Base-by-base conservation (phyloP, 2,888 invertebrate genomes). In the Conus canariensis region DNA sequence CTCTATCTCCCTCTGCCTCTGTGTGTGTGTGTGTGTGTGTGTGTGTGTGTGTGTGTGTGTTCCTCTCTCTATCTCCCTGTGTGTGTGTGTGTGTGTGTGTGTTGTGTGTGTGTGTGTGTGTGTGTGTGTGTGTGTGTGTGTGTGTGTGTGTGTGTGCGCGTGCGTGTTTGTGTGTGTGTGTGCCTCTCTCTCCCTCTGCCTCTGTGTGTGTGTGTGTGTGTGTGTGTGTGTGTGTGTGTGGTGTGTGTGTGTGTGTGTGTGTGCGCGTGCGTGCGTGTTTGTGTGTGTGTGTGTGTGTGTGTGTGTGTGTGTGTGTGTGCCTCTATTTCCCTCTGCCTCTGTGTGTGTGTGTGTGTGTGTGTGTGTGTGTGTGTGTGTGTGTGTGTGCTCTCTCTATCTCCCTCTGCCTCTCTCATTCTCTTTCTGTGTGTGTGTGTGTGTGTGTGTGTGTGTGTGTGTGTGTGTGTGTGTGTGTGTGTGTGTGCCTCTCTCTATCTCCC, bases 371-470 rank as follows among this genome's bases (percentile, higher is more conserved):
- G 30, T 30, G 30, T 30, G 30, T 30, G 30, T 30, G 30, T 30
- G 30, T 30, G 30, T 30, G 30, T 30, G 30, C 30, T n/a, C n/a
- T n/a, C n/a, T n/a, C n/a, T n/a, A n/a, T n/a, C n/a, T n/a, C n/a
- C n/a, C n/a, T n/a, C n/a, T n/a, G n/a, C n/a, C n/a, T n/a, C n/a
- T n/a, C n/a, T n/a, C n/a, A n/a, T n/a, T n/a, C n/a, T n/a, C n/a
- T n/a, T n/a, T n/a, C n/a, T n/a, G 64, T 86, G 86, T 30, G 10
- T 86, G 45, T 30, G 86, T 86, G 64, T 86, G 67, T 67, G 86
- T 86, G 67, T 86, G 86, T 86, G 86, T 86, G 30, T 86, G 67
- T 86, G 86, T 67, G 86, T 86, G 86, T 67, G 67, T 64, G 86
- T 67, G 67, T 87, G 45, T 67, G 30, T 67, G 30, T 87, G 86